Percentiles rank a stretch among this genome's conserved stretches.
Conservation (phyloP, 2,888 invertebrate genomes). For the Tanaodytes sp. region DNA sequence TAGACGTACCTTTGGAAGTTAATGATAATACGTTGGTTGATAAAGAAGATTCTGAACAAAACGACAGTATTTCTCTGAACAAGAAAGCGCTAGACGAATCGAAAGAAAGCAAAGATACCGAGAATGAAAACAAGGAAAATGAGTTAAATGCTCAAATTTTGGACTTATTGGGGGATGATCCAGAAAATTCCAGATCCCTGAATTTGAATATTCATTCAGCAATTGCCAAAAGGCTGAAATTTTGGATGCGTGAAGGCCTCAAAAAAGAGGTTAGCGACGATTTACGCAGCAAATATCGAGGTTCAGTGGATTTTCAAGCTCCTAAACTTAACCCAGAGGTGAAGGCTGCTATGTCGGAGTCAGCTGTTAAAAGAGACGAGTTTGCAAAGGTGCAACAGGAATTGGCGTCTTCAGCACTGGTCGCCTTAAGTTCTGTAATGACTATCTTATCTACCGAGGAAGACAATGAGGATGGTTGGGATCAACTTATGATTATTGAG, state of each 20-base stretch:
- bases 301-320: background rate
- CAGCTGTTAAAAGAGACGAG: slow-evolving; percentile 22
- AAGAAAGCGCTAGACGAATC: too few species aligned
- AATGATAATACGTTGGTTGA: too few species aligned
- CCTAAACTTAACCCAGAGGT: background rate
- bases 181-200: slow-evolving; percentile 3
- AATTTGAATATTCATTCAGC: too few species aligned
- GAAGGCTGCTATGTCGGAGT: slow-evolving; percentile 4
- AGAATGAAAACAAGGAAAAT: too few species aligned
- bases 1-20: too few species aligned
- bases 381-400: slow-evolving; percentile 26
- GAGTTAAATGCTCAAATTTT: background rate
- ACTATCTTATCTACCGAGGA: slow-evolving; percentile 24
- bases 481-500: slow-evolving; percentile 24
- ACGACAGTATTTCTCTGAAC: too few species aligned
- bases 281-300: background rate
- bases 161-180: slow-evolving; percentile 10
- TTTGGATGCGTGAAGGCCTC: background rate
- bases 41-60: too few species aligned
- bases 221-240: too few species aligned
- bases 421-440: slow-evolving; percentile 19
- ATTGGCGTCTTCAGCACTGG: slow-evolving; percentile 16
- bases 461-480: slow-evolving; percentile 16
- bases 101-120: too few species aligned
- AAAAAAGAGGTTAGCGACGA: slow-evolving; percentile 10